These are phyloP conservation scores for Brachypodius melanocephalos DNA, from an alignment of 2,113 vertebrate genomes.

Conservation along the genomic window DNA sequence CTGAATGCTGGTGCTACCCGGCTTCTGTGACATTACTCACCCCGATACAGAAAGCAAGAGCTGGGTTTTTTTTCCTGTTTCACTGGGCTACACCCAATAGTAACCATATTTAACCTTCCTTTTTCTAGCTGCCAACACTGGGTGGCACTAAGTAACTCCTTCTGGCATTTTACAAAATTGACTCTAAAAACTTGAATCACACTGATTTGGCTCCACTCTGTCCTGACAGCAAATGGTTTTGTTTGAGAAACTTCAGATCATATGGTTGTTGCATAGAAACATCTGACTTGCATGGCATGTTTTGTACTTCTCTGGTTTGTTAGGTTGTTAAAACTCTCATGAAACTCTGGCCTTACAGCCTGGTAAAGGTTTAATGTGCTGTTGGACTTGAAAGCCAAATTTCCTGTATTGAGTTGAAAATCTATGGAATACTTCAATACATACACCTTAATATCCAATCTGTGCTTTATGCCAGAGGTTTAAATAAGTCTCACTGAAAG, in stretches of 20 bases:
- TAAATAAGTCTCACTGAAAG: background rate
- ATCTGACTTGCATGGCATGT: background rate
- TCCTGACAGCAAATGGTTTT: slow-evolving; percentile 12
- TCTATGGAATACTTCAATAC: background rate
- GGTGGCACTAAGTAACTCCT: slow-evolving; percentile 67
- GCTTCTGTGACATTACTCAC: background rate
- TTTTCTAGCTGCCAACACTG: slow-evolving; percentile 62
- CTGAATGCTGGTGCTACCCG: background rate
- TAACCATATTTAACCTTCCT: slow-evolving; percentile 42
- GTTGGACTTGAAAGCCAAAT: background rate
- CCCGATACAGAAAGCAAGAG: background rate
- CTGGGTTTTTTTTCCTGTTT: background rate
- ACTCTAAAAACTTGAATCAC: background rate
- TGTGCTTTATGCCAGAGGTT: background rate
- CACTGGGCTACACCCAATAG: background rate
- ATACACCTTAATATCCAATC: background rate
- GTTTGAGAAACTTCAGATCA: slow-evolving; percentile 2
- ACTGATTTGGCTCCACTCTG: background rate
- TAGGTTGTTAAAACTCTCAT: background rate
- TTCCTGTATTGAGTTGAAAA: background rate
- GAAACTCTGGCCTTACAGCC: background rate
- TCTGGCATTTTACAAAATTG: slow-evolving; percentile 3
- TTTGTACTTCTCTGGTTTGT: background rate
- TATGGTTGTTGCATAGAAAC: slow-evolving; percentile 16
- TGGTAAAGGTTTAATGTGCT: background rate